phyloP scores from a whole-genome alignment of 2,797 vertebrate genomes.

The Poecile montanus region DNA sequence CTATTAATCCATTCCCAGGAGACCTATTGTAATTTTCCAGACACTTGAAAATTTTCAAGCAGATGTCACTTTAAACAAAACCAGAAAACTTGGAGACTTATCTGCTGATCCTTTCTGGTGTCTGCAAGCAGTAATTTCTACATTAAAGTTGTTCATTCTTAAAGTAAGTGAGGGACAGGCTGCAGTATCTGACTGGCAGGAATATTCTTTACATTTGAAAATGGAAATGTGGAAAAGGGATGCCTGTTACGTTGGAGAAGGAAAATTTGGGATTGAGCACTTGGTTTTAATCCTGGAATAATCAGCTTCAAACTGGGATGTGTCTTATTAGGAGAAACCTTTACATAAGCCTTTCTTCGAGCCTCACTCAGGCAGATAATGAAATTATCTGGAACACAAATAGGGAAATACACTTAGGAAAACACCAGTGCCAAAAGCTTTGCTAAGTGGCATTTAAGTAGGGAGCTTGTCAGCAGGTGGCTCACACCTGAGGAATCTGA shows the following conservation, averaged over 20 bases:
- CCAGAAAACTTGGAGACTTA: not conserved
- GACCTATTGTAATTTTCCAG: slow-evolving; percentile 40
- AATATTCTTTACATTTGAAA: not conserved
- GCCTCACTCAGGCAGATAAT: not conserved
- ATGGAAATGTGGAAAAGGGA: not conserved
- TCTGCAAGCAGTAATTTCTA: not conserved
- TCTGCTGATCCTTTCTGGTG: not conserved
- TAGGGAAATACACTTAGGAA: not conserved
- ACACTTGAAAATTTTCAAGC: slow-evolving; percentile 43
- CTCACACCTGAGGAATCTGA: not conserved
- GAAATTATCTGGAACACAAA: not conserved
- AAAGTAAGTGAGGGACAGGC: not conserved
- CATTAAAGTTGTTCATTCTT: not conserved
- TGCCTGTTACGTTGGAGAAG: not conserved
- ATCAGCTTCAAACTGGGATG: not conserved
- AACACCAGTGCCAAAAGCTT: not conserved
- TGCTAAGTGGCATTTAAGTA: not conserved
- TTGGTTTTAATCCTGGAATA: not conserved
- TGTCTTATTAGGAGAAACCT: not conserved
- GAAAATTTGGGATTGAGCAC: not conserved
- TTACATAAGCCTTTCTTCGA: not conserved
- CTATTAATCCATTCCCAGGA: slow-evolving; percentile 37
- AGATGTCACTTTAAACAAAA: slow-evolving; percentile 54
- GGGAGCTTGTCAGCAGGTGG: not conserved
- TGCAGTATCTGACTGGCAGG: not conserved